phyloP scores from a whole-genome alignment of 23 tunicate genomes.

The Halocynthia aurantium region DNA sequence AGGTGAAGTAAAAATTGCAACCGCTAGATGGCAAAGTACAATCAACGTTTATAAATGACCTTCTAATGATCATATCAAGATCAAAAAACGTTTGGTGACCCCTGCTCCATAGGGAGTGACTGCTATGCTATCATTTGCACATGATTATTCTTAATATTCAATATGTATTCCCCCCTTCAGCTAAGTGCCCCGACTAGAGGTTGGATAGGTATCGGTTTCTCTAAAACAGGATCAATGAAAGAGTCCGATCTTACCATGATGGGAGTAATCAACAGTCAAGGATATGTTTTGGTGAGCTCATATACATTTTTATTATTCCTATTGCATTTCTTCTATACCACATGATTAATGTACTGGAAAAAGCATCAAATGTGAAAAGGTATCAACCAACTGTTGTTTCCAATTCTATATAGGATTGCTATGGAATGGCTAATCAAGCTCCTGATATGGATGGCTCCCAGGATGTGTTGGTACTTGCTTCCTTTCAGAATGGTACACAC shows the following conservation, averaged over 20 bases:
- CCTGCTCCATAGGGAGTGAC: no score
- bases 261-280: background rate
- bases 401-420: no score
- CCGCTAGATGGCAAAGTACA: no score
- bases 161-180: background rate
- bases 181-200: slow-evolving; percentile 16
- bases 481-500: slow-evolving; percentile 19
- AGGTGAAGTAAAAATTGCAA: no score
- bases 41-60: no score
- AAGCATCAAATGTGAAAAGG: no score
- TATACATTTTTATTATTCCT: background rate
- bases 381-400: no score
- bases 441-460: slow-evolving; percentile 8
- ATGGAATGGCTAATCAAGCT: background rate
- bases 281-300: slow-evolving; percentile 9
- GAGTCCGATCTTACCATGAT: slow-evolving; percentile 17
- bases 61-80: no score
- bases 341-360: background rate
- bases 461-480: slow-evolving; percentile 5
- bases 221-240: slow-evolving; percentile 11
- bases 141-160: no score
- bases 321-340: background rate
- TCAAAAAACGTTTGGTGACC: no score
- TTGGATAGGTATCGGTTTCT: slow-evolving; percentile 25
- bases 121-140: no score